Conservation (phyloP, 2,888 invertebrate genomes). For the Hybos culiciformis region DNA sequence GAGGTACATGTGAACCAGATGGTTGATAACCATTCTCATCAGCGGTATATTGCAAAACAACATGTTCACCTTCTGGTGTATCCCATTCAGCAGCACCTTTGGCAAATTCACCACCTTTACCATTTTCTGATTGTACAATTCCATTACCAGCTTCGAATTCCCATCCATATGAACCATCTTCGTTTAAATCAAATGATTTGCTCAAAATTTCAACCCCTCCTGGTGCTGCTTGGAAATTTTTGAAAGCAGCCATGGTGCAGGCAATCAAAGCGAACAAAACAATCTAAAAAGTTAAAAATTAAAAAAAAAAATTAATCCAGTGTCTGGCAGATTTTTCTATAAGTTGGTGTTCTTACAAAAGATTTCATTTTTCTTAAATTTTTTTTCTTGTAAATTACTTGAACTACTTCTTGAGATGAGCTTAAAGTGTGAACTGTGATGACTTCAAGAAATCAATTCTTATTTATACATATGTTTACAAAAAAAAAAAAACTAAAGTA, state of each 20-base stretch:
- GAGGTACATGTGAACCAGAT: constrained; percentile 21
- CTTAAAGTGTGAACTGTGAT: neutral
- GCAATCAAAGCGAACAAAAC: neutral
- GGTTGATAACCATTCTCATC: constrained; percentile 26
- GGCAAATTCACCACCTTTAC: constrained; percentile 24
- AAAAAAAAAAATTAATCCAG: neutral
- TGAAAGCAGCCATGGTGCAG: neutral
- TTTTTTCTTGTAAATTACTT: neutral
- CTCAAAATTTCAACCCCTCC: neutral
- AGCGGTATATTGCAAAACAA: constrained; percentile 23
- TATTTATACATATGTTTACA: too few relatives aligned
- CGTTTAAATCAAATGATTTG: constrained; percentile 1
- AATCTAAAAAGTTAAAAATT: neutral
- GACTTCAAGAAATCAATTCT: too few relatives aligned
- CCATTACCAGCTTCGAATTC: constrained; percentile 22
- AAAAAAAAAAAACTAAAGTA: too few relatives aligned
- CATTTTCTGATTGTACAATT: constrained; percentile 16
- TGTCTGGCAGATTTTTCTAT: too few relatives aligned
- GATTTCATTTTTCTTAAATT: neutral
- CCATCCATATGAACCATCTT: constrained; percentile 22
- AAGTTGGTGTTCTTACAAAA: neutral
- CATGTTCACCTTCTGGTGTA: constrained; percentile 24
- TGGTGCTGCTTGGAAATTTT: neutral
- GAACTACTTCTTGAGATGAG: neutral
- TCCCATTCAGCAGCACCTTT: constrained; percentile 23